phyloP scores from a whole-genome alignment of 2,797 vertebrate species.

The Babyrousa celebensis region DNA sequence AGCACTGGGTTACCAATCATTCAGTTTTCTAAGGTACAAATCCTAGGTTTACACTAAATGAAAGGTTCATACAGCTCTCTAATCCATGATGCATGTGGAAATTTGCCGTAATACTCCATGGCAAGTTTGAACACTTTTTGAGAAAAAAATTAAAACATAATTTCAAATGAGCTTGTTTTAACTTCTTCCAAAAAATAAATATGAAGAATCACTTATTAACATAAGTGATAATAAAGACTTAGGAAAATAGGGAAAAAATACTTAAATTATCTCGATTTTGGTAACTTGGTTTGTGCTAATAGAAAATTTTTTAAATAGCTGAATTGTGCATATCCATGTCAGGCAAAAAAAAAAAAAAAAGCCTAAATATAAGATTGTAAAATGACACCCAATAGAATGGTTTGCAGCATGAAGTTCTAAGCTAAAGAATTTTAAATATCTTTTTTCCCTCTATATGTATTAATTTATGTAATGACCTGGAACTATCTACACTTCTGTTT shows the following conservation, averaged over 20 bases:
- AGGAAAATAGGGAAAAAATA: constrained; percentile 19
- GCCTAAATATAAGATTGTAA: constrained; percentile 12
- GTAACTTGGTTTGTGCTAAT: neutral
- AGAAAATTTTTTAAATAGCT: constrained; percentile 55
- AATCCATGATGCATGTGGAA: constrained; percentile 2
- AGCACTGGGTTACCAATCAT: neutral
- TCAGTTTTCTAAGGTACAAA: constrained; percentile 22
- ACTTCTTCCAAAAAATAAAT: constrained; percentile 61
- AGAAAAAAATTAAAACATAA: constrained; percentile 58
- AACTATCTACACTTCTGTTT: constrained; percentile 28
- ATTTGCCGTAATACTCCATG: constrained; percentile 28
- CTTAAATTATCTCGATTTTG: constrained; percentile 46
- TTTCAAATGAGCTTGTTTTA: constrained; percentile 49
- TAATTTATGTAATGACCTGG: neutral
- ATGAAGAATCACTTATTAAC: neutral
- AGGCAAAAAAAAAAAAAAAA: constrained; percentile 47
- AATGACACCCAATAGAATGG: neutral
- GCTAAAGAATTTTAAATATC: neutral
- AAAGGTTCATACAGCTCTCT: constrained; percentile 23
- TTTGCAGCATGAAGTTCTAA: constrained; percentile 54
- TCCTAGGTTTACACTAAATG: constrained; percentile 65
- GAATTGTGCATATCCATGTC: neutral
- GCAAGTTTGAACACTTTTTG: constrained; percentile 25
- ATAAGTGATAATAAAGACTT: constrained; percentile 31
- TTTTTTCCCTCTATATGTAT: neutral